phyloP scores from a whole-genome alignment of 2,113 vertebrate species.

The Conger conger region DNA sequence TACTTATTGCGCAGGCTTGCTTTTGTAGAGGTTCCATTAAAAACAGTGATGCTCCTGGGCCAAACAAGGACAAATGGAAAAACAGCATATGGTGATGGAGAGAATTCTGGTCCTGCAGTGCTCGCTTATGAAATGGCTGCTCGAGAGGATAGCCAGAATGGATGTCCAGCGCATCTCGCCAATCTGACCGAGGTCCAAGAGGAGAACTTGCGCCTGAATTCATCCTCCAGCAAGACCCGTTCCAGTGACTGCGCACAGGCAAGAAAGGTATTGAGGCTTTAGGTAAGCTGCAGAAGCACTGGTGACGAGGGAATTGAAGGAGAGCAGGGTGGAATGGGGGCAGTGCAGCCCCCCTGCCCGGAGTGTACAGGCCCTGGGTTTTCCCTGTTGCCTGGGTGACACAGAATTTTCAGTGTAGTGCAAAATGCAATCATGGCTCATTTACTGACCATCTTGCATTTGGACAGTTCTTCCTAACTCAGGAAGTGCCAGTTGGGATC shows the following conservation, averaged over 20 bases:
- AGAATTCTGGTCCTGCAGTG: neutral
- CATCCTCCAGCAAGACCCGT: neutral
- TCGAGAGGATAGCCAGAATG: neutral
- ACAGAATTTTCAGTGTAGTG: slow-evolving; percentile 50
- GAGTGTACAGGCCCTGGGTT: slow-evolving; percentile 2
- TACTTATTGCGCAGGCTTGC: no score
- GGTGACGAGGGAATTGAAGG: neutral
- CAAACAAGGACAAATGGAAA: neutral
- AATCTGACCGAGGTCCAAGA: slow-evolving; percentile 5
- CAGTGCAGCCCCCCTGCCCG: neutral
- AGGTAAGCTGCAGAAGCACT: neutral
- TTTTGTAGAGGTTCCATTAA: no score
- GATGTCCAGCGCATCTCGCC: neutral
- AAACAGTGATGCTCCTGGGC: neutral
- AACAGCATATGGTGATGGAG: neutral
- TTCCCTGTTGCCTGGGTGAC: slow-evolving; percentile 39
- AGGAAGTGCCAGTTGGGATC: slow-evolving; percentile 35
- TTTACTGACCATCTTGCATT: slow-evolving; percentile 51
- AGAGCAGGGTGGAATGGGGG: neutral
- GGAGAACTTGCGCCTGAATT: neutral
- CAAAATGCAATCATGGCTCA: slow-evolving; percentile 53
- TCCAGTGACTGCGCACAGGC: neutral
- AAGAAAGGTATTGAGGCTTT: neutral
- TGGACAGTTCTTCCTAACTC: slow-evolving; percentile 27
- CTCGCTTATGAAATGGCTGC: neutral